Evolutionary conservation across 2,888 invertebrate genomes (phyloP).

Genomic region (Meteorus cinctellus): DNA sequence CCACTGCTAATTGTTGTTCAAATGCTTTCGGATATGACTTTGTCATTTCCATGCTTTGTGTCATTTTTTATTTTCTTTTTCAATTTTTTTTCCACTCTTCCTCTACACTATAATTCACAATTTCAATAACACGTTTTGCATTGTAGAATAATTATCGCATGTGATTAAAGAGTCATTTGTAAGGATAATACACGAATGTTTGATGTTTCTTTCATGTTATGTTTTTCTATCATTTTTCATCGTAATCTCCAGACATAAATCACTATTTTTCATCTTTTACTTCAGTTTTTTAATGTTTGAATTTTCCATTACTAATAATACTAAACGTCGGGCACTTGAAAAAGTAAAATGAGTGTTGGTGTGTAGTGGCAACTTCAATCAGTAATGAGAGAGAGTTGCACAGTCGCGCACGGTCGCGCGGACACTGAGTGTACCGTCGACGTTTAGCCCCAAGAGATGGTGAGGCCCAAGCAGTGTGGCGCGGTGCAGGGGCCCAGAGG

Average conservation of each 20-base stretch:
- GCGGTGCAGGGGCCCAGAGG: slow-evolving; percentile 49
- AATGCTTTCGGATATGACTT: not conserved
- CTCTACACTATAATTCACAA: not conserved
- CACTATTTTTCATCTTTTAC: not conserved
- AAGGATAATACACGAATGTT: not conserved
- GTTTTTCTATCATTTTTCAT: not conserved
- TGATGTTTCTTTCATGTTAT: not conserved
- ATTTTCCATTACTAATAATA: not conserved
- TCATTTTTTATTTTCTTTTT: not conserved
- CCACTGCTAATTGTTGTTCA: not conserved
- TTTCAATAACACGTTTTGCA: slow-evolving; percentile 7
- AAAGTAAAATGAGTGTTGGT: not conserved
- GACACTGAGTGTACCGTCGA: slow-evolving; percentile 61
- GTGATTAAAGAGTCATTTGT: slow-evolving; percentile 1
- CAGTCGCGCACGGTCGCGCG: slow-evolving; percentile 64
- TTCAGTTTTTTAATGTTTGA: not conserved
- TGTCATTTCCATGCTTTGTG: not conserved
- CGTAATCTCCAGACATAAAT: not conserved
- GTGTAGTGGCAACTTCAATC: not conserved
- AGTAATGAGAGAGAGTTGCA: slow-evolving; percentile 35
- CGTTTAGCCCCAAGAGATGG: slow-evolving; percentile 50
- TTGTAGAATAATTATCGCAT: not conserved
- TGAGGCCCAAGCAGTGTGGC: slow-evolving; percentile 43
- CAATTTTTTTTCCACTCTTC: not conserved
- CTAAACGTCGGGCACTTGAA: not conserved